Conservation (phyloP, 1,140 invertebrate species). For the Musca domestica region DNA sequence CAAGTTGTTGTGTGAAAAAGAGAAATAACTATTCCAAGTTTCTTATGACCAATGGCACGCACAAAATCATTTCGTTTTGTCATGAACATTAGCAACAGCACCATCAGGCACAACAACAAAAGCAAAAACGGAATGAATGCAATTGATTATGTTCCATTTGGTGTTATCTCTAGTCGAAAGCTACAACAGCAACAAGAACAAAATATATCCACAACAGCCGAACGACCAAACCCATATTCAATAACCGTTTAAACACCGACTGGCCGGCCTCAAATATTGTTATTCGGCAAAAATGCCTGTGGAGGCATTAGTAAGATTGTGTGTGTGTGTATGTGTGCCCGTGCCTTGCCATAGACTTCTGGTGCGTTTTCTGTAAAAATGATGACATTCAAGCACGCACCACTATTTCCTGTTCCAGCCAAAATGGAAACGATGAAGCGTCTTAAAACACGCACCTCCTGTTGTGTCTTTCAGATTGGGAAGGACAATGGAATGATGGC, state of each 20-base stretch:
- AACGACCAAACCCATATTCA: slow-evolving; percentile 16
- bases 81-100: not conserved
- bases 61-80: not conserved
- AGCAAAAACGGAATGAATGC: slow-evolving; percentile 1
- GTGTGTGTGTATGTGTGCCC: not conserved
- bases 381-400: slow-evolving; percentile 18
- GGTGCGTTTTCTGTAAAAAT: not conserved
- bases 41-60: slow-evolving; percentile 8
- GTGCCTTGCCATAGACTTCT: not conserved
- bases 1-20: too few species aligned
- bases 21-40: too few species aligned
- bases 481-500: too few species aligned
- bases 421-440: not conserved
- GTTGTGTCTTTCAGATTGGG: not conserved
- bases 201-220: not conserved
- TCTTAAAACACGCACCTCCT: slow-evolving; percentile 13
- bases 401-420: slow-evolving; percentile 1
- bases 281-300: not conserved
- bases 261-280: not conserved
- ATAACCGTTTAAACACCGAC: slow-evolving; percentile 2
- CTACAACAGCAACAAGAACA: not conserved
- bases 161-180: not conserved
- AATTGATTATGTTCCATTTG: slow-evolving; percentile 19
- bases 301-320: too few species aligned
- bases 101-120: slow-evolving; percentile 3